Evolutionary conservation across 1,140 invertebrate species (phyloP), one percentile per base, ranked within the genome.

Genomic region (Mya arenaria): DNA sequence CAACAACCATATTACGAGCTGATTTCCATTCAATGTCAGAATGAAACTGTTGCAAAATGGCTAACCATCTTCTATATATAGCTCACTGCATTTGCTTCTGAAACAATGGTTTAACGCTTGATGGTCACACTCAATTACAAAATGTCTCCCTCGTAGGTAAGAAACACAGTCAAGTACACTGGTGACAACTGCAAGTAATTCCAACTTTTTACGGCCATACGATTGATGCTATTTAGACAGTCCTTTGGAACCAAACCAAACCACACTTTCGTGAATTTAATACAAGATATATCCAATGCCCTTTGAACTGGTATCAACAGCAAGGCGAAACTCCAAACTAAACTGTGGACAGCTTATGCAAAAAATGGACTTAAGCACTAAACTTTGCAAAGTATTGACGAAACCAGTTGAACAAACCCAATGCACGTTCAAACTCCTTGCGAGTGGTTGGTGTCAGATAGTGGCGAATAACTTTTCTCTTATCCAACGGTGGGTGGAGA

Each of bases 1-100:
- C 37, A 55, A 62, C 17, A 58, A 73, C 13, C 44, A 4, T 17
- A 74, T 48, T 6, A 44, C n/a, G n/a, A n/a, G n/a, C n/a, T n/a
- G n/a, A n/a, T n/a, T n/a, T n/a, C n/a, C n/a, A n/a, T n/a, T n/a
- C n/a, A n/a, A n/a, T n/a, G n/a, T n/a, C n/a, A 48, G 23, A 68
- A n/a, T n/a, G n/a, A n/a, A n/a, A n/a, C n/a, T n/a, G n/a, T n/a
- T n/a, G 58, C 13, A 63, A 66, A 34, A 82, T 82, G 4, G 79
- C 52, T 19, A 82, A 25, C 79, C 79, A 82, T 37, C 58, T 39
- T 74, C 65, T 71, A 65, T 82, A 82, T 32, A 82, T 65, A 13
- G 58, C 13, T 8, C 32, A 48, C 30, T 56, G 34, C 34, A 58
- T 73, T 39, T 82, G 58, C 25, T 82, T 82, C 10, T 73, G 34